Conservation (phyloP, 2,113 vertebrate genomes). For the Osmerus mordax region DNA sequence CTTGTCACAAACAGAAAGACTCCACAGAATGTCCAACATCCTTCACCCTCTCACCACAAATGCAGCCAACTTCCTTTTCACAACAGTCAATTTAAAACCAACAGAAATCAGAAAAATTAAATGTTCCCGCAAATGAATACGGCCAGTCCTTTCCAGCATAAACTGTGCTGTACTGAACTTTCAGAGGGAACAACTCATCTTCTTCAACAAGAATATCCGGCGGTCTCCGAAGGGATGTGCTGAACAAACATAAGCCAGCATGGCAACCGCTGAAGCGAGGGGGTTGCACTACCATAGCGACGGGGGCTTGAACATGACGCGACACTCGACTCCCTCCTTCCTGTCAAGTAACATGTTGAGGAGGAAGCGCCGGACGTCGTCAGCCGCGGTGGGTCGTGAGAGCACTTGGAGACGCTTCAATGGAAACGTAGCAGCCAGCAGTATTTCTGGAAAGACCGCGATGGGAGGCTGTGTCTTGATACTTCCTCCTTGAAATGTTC, state of each 20-base stretch:
- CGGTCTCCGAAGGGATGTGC: not conserved
- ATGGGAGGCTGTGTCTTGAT: too few species aligned
- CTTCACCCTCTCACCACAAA: not conserved
- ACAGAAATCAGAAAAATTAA: too few species aligned
- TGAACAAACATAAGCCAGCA: conserved; percentile 9
- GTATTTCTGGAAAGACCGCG: too few species aligned
- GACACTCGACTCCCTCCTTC: conserved; percentile 30
- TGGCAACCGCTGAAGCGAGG: conserved; percentile 34
- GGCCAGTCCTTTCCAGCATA: not conserved
- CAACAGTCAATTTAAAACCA: too few species aligned
- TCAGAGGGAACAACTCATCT: not conserved
- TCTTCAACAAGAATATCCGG: not conserved
- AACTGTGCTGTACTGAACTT: conserved; percentile 4
- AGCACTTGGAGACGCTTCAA: too few species aligned
- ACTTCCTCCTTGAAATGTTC: too few species aligned
- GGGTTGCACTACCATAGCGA: conserved; percentile 33
- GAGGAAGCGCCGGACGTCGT: too few species aligned
- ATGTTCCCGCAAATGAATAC: not conserved
- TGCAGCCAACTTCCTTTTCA: too few species aligned
- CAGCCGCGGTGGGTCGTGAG: too few species aligned
- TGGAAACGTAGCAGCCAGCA: too few species aligned
- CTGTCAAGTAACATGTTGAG: not conserved
- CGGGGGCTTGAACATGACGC: conserved; percentile 18
- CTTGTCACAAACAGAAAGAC: not conserved
- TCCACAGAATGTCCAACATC: not conserved